These are phyloP conservation scores for Cyanistes caeruleus DNA, from an alignment of 2,113 vertebrate species.

Conservation along the genomic window DNA sequence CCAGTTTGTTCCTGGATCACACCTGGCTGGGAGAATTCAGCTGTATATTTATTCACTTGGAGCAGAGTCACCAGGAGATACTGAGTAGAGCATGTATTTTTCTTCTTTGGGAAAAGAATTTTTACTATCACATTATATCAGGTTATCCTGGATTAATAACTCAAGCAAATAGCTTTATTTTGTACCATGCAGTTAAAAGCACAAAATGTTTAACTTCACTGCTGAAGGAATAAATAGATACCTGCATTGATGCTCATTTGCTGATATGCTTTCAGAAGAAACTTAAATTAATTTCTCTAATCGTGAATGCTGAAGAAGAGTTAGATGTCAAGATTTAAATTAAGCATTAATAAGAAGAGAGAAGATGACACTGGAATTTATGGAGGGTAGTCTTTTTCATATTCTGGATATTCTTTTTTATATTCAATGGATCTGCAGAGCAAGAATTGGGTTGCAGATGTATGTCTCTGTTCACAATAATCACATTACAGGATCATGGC, in stretches of 20 bases:
- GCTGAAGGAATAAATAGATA: slow-evolving; percentile 18
- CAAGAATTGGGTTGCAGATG: background rate
- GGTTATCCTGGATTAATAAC: slow-evolving; percentile 10
- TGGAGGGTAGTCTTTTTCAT: background rate
- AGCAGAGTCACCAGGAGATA: background rate
- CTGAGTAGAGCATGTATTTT: background rate
- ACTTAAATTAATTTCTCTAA: slow-evolving; percentile 23
- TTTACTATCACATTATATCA: background rate
- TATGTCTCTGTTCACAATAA: background rate
- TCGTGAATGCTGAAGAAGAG: background rate
- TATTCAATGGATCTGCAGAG: background rate
- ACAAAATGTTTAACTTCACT: slow-evolving; percentile 34
- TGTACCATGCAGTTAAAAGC: slow-evolving; percentile 13
- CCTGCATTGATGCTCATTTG: background rate
- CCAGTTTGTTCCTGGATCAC: background rate
- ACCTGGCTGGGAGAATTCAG: slow-evolving; percentile 4
- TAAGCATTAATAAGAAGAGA: slow-evolving; percentile 64
- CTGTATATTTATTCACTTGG: background rate
- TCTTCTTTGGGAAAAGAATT: background rate
- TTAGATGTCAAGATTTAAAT: slow-evolving; percentile 46
- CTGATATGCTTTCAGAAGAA: slow-evolving; percentile 38
- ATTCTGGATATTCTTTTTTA: background rate
- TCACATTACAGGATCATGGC: background rate
- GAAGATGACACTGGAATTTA: slow-evolving; percentile 51
- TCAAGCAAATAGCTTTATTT: slow-evolving; percentile 6